Evolutionary conservation across 2,888 invertebrate genomes (phyloP), one percentile per base, ranked within the genome.

Genomic region (Pedicia rivosa): DNA sequence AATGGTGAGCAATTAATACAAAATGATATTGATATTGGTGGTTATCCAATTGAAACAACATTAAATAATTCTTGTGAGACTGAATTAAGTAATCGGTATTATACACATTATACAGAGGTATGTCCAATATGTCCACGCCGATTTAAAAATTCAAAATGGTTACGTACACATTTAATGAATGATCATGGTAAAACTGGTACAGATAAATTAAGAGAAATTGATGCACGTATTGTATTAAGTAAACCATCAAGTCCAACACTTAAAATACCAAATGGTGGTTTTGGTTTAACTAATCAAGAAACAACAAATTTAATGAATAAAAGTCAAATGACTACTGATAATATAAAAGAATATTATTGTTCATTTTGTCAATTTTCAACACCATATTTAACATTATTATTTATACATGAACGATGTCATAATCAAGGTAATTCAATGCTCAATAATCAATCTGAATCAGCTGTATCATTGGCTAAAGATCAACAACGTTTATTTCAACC

Each of bases 341-440:
- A 54, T 10, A 54, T 74, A 45, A 82, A 87, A 59, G 78, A 77
- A 42, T 91, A 90, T 62, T 80, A 83, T 45, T 92, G 92, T 63
- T 81, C 86, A 29, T 77, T 81, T 55, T 92, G 92, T 57, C 78
- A 82, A 38, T 92, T 90, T 57, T 78, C 83, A 29, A 90, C 91
- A 25, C 78, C 84, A 44, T 80, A 88, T 54, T 70, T 90, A 50
- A 88, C 90, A 37, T 84, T 91, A 52, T 67, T 92, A 47, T 88
- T 87, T 59, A 82, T 90, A 35, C 92, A 92, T 63, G 91, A 92
- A 58, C 75, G 86, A 48, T 82, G 86, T 28, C 90, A 90, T 59
- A 62, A 22, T 50, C 60, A 41, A 46, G 61, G 50, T 33, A 44
- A 40, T 27, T 32, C 37, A 16, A 62, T 63, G 39, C 56, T 40